Evolutionary conservation across 2,888 invertebrate species (phyloP).

Genomic region (Lasiommata megera): DNA sequence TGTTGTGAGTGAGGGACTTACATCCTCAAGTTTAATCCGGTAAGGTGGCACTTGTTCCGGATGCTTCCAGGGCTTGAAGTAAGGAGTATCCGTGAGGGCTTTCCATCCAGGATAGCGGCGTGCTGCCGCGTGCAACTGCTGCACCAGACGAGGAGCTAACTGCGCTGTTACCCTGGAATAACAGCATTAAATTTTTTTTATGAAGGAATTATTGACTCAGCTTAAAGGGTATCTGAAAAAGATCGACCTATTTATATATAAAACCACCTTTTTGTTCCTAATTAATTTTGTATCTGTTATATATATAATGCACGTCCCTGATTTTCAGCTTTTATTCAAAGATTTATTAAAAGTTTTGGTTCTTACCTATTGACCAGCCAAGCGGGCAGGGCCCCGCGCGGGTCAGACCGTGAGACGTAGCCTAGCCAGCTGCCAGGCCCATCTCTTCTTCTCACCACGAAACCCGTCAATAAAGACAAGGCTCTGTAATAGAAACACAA

Average conservation of each 20-base stretch:
- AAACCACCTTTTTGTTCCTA: too few species aligned
- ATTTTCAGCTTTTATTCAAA: too few species aligned
- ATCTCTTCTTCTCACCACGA: slow-evolving; percentile 83
- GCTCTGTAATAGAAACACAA: slow-evolving; percentile 80
- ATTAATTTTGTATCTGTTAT: too few species aligned
- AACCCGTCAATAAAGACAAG: slow-evolving; percentile 83
- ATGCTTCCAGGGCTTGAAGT: slow-evolving; percentile 92
- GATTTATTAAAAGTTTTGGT: too few species aligned
- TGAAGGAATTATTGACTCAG: too few species aligned
- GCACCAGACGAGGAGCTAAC: slow-evolving; percentile 92
- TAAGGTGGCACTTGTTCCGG: slow-evolving; percentile 91
- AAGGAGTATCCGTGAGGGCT: slow-evolving; percentile 84
- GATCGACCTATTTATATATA: too few species aligned
- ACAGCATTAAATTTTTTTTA: too few species aligned
- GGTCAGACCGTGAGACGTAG: slow-evolving; percentile 95
- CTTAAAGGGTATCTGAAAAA: too few species aligned
- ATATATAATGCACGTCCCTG: too few species aligned
- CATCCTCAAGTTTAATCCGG: slow-evolving; percentile 86
- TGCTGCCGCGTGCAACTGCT: slow-evolving; percentile 90
- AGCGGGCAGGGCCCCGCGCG: slow-evolving; percentile 91
- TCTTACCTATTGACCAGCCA: slow-evolving; percentile 92
- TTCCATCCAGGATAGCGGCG: slow-evolving; percentile 93
- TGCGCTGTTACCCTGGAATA: slow-evolving; percentile 85
- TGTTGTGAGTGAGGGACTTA: slow-evolving; percentile 64
- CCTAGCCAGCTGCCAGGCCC: slow-evolving; percentile 88